Evolutionary conservation across 1,140 invertebrate species (phyloP).

Genomic region (Diachasmimorpha longicaudata): DNA sequence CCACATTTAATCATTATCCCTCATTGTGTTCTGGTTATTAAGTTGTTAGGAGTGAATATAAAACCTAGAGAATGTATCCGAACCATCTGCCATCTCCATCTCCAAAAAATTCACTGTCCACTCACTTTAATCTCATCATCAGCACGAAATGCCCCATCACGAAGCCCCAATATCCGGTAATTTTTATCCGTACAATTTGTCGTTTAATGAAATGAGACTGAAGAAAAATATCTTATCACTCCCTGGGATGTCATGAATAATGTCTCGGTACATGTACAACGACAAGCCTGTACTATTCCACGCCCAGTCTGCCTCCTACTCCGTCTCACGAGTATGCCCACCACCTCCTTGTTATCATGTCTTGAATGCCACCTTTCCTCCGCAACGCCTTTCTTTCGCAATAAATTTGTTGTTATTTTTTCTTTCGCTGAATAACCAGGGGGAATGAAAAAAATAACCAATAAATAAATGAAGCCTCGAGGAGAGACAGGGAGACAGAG

Average conservation of each 20-base stretch:
- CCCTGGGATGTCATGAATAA: background rate
- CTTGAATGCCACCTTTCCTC: slow-evolving; percentile 25
- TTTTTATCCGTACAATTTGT: background rate
- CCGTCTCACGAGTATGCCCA: slow-evolving; percentile 9
- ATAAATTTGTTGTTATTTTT: background rate
- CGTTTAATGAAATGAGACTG: background rate
- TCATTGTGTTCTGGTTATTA: too few species aligned
- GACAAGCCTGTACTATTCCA: slow-evolving; percentile 43
- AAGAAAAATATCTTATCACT: background rate
- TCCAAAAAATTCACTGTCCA: too few species aligned
- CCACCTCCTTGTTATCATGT: slow-evolving; percentile 41
- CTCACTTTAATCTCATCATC: too few species aligned
- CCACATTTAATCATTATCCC: too few species aligned
- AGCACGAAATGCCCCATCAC: background rate
- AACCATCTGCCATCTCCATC: too few species aligned
- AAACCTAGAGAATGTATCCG: too few species aligned
- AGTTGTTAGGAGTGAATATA: too few species aligned
- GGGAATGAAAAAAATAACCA: background rate
- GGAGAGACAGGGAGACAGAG: background rate
- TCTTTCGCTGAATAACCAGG: background rate
- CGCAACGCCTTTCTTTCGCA: background rate
- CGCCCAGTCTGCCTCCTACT: slow-evolving; percentile 35
- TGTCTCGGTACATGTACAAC: slow-evolving; percentile 30
- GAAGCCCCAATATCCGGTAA: background rate
- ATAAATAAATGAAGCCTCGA: slow-evolving; percentile 1